Base-by-base conservation (phyloP, 2,113 vertebrate species). In the Abramis brama region DNA sequence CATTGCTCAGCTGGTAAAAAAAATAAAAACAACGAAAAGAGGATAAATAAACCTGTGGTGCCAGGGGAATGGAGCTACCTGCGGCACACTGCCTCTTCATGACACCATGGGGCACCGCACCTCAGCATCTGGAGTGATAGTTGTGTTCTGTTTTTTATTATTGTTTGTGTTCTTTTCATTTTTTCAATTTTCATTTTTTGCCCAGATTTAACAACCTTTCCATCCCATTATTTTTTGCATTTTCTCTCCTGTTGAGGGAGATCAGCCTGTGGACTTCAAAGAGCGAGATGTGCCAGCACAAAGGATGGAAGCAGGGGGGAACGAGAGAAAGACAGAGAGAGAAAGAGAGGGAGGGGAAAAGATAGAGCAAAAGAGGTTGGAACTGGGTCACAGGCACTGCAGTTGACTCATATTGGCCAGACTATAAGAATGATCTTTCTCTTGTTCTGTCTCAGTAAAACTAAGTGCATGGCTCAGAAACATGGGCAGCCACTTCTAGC, bases 321-420 rank as follows among this genome's bases (percentile, higher is more conserved):
- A 47, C 47, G 71, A 45, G 12, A 74, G 36, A 74, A 47, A 74
- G 71, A 74, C 43, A n/a, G 84, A 47, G 27, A 66, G 5, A 33
- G 60, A 57, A 45, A 78, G 66, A 47, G 74, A 71, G 59, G 15
- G 47, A 19, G 64, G 45, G 71, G 43, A 52, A 27, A 52, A 17
- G 64, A 85, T 43, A 82, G 86, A 77, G 84, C 75, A 84, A 85
- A 79, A 89, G 92, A 89, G 94, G 94, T 95, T 95, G 94, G 92
- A 95, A 95, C 91, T 95, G 94, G 95, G 94, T 95, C 94, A 95
- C 91, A 92, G 93, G 91, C 92, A 93, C 91, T 91, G 92, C 93
- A 94, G 93, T 94, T 90, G 91, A 90, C 89, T 91, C 92, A 87
- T 91, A 92, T 89, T 92, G 93, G 93, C 92, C 93, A 88, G 91